Evolutionary conservation across 2,797 vertebrate species (phyloP).

Genomic region (Notoglanidium macrostoma): DNA sequence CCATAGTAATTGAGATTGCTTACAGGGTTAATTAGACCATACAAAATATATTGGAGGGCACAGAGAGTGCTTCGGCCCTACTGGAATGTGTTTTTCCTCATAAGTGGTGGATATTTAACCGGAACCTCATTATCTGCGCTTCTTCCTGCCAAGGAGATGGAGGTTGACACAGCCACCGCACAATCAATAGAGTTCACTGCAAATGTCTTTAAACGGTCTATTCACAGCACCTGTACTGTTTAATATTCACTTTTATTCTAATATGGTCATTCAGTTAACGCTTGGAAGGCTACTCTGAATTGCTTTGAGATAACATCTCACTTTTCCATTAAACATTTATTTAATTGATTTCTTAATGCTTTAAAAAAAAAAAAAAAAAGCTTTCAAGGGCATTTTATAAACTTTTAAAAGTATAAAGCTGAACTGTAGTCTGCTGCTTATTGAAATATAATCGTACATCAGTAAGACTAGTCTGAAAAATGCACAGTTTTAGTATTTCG

Average conservation of each 20-base stretch:
- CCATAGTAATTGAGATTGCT: slow-evolving; percentile 80
- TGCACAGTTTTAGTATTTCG: not conserved
- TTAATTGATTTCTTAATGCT: slow-evolving; percentile 29
- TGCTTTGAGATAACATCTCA: slow-evolving; percentile 9
- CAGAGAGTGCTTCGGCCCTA: slow-evolving; percentile 60
- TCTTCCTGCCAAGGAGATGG: slow-evolving; percentile 47
- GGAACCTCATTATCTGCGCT: slow-evolving; percentile 60
- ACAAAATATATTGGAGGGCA: slow-evolving; percentile 76
- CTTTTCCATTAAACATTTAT: slow-evolving; percentile 18
- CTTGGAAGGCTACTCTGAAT: not conserved
- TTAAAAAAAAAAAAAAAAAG: not conserved
- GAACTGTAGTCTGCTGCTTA: not conserved
- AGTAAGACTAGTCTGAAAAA: not conserved
- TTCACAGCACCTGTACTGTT: slow-evolving; percentile 32
- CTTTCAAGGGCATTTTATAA: not conserved
- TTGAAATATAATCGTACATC: too few species aligned
- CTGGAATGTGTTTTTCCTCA: slow-evolving; percentile 60
- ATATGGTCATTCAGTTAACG: slow-evolving; percentile 21
- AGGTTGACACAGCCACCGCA: slow-evolving; percentile 42
- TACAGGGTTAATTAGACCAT: slow-evolving; percentile 79
- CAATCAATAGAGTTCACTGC: slow-evolving; percentile 55
- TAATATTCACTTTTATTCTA: slow-evolving; percentile 44
- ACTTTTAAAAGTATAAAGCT: not conserved
- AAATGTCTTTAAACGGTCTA: slow-evolving; percentile 37
- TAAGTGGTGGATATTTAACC: slow-evolving; percentile 61